Evolutionary conservation across 2,888 invertebrate genomes (phyloP).

Genomic region (Hybos culiciformis): DNA sequence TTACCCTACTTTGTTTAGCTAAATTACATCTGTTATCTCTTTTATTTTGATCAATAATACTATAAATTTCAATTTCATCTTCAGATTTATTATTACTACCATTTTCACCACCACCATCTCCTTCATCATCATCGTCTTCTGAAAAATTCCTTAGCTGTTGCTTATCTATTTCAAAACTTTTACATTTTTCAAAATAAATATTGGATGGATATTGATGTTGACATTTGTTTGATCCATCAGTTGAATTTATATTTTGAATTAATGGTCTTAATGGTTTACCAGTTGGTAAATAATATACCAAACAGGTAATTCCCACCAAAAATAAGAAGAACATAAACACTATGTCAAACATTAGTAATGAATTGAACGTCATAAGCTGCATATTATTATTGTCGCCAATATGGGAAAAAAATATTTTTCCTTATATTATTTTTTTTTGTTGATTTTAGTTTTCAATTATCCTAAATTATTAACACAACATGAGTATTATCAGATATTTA

Average conservation of each 20-base stretch:
- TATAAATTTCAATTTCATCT: no score
- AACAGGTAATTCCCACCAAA: constrained; percentile 68
- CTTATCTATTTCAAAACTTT: no score
- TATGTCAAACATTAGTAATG: constrained; percentile 77
- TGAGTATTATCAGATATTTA: no score
- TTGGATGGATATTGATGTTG: constrained; percentile 4
- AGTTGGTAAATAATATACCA: constrained; percentile 68
- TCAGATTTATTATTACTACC: no score
- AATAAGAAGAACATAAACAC: constrained; percentile 78
- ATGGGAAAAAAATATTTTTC: neutral
- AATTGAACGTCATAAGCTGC: constrained; percentile 77
- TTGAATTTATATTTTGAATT: neutral
- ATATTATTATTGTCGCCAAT: constrained; percentile 32
- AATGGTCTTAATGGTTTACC: constrained; percentile 15
- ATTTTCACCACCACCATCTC: no score
- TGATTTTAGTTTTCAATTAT: neutral
- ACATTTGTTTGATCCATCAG: neutral
- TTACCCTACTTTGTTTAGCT: no score
- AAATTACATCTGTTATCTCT: no score
- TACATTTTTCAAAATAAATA: no score
- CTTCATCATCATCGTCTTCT: no score
- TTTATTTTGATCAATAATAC: no score
- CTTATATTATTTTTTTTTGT: neutral
- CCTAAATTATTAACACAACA: no score
- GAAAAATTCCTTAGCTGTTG: no score